Evolutionary conservation across 2,797 vertebrate species (phyloP), one percentile per base, ranked within the genome.

Genomic region (Myiotriccus ornatus): DNA sequence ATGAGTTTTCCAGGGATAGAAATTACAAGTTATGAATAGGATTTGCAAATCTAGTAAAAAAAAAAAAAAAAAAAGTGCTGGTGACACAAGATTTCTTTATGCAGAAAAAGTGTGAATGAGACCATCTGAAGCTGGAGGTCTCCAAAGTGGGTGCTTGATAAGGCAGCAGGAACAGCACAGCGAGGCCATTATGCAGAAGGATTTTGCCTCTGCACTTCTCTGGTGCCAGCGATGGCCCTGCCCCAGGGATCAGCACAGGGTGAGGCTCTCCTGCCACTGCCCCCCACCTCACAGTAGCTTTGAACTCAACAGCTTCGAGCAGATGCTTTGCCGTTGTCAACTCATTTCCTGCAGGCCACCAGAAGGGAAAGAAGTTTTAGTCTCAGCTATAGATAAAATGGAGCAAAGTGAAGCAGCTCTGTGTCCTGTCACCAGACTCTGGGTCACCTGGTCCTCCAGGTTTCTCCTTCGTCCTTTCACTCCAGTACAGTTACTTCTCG

Each of bases 151-250:
- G 13, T 43, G 32, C 32, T 13, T 30, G 68, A 7, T 14, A 57
- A 28, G 80, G 81, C 67, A 68, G 86, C 63, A 79, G 77, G 52
- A n/a, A 2, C 16, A 75, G 64, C 49, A 27, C 4, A 1, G 17
- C 0, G 0, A 55, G 47, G 32, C 25, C 46, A 9, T 39, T 6
- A 0, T 4, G 10, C 49, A 78, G 69, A 35, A 62, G 37, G 6
- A 21, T 57, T 71, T 91, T 11, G 12, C 34, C 43, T 27, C 64
- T 78, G 43, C 21, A 2, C 24, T 46, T 35, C 14, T 22, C 6
- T 4, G 3, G 41, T 23, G 49, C 62, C 50, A 44, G 50, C 1
- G 2, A 14, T 28, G 35, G 15, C 14, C 49, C 22, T 3, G 7
- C 49, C 28, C 32, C 14, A 6, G 57, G 37, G 37, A 43, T 7